Evolutionary conservation across 2,113 vertebrate species (phyloP).

Genomic region (Aegithalos caudatus): DNA sequence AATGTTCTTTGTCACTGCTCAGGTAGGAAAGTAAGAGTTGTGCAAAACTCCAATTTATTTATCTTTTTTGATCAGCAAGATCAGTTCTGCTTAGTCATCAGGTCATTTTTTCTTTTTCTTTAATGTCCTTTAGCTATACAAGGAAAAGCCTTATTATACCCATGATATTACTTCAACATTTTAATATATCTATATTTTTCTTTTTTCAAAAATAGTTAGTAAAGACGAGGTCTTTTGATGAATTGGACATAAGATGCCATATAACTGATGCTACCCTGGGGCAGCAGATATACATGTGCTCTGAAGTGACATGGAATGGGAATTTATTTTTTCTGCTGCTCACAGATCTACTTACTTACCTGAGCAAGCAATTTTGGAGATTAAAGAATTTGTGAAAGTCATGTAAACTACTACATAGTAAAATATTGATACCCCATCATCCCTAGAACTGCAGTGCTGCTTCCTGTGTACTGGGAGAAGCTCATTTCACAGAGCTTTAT

Average conservation of each 20-base stretch:
- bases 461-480: background rate
- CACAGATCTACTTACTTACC: background rate
- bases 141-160: background rate
- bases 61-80: background rate
- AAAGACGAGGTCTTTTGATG: slow-evolving; percentile 32
- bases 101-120: background rate
- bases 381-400: background rate
- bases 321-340: background rate
- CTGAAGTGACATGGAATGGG: slow-evolving; percentile 3
- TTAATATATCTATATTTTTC: background rate
- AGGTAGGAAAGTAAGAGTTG: background rate
- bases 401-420: background rate
- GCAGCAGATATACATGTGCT: background rate
- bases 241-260: background rate
- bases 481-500: background rate
- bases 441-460: background rate
- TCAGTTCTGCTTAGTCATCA: background rate
- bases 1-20: background rate
- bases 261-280: slow-evolving; percentile 30
- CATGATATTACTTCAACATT: background rate
- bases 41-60: background rate
- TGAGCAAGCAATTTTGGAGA: background rate
- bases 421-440: background rate
- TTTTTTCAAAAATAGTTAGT: background rate
- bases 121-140: background rate